Conservation (phyloP, 2,113 vertebrate species). For the Laticauda colubrina region DNA sequence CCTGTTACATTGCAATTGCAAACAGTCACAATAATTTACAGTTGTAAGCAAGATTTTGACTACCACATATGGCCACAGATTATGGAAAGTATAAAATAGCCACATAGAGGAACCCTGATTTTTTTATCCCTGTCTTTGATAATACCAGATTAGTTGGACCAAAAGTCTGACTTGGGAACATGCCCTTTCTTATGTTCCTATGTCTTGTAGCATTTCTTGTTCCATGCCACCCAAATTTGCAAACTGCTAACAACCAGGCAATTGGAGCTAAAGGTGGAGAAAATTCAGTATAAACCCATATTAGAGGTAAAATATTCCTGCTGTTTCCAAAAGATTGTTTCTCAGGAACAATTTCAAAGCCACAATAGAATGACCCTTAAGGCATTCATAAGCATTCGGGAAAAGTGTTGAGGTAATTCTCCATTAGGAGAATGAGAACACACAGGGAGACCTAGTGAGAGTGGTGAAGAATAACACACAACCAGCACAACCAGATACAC, state of each 20-base stretch:
- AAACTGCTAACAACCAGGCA: neutral
- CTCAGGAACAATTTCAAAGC: slow-evolving; percentile 4
- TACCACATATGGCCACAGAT: neutral
- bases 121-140: neutral
- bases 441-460: too few species aligned
- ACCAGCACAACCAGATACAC: too few species aligned
- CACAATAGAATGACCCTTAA: neutral
- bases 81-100: neutral
- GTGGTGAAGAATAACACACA: too few species aligned
- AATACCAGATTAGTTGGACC: neutral
- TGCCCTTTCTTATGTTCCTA: neutral
- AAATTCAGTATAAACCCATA: neutral
- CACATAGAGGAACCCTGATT: neutral
- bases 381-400: slow-evolving; percentile 19
- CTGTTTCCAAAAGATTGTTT: neutral
- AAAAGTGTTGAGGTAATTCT: too few species aligned
- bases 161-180: neutral
- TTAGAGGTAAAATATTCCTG: neutral
- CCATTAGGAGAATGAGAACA: too few species aligned
- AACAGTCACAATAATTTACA: neutral
- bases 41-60: neutral
- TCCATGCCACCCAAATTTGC: neutral
- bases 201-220: neutral
- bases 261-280: neutral
- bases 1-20: neutral